Evolutionary conservation across 2,797 vertebrate genomes (phyloP).

Genomic region (Hapalemur alaotrensis): DNA sequence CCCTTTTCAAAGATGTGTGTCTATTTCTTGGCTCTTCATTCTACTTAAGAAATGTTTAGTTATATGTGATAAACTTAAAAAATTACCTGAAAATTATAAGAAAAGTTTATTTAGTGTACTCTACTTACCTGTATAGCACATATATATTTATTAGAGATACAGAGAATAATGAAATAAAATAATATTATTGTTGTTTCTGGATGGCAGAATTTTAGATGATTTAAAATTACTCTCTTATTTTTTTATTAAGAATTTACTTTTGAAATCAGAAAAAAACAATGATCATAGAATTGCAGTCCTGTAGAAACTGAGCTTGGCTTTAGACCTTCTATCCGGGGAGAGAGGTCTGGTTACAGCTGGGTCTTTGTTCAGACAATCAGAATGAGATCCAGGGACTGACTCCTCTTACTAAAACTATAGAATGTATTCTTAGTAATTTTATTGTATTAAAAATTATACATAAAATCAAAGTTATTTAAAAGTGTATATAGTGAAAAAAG

Average conservation of each 20-base stretch:
- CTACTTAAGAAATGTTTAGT: background rate
- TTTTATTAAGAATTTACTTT: background rate
- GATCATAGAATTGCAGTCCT: rapidly evolving
- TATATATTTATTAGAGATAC: background rate
- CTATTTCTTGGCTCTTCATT: background rate
- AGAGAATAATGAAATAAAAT: background rate
- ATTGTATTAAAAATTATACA: background rate
- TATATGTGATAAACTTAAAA: background rate
- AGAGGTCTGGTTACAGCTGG: background rate
- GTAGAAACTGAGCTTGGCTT: background rate
- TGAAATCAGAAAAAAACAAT: background rate
- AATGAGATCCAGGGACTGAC: background rate
- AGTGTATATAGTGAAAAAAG: background rate
- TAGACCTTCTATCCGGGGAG: rapidly evolving
- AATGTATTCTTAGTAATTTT: background rate
- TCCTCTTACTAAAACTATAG: background rate
- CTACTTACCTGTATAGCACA: background rate
- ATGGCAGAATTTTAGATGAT: background rate
- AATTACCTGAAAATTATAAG: background rate
- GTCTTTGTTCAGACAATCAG: background rate
- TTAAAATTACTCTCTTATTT: background rate
- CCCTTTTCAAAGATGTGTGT: background rate
- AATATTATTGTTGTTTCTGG: background rate
- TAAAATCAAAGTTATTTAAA: background rate
- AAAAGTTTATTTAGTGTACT: background rate